Conservation (phyloP, 2,113 vertebrate species). For the Bombycilla garrulus region DNA sequence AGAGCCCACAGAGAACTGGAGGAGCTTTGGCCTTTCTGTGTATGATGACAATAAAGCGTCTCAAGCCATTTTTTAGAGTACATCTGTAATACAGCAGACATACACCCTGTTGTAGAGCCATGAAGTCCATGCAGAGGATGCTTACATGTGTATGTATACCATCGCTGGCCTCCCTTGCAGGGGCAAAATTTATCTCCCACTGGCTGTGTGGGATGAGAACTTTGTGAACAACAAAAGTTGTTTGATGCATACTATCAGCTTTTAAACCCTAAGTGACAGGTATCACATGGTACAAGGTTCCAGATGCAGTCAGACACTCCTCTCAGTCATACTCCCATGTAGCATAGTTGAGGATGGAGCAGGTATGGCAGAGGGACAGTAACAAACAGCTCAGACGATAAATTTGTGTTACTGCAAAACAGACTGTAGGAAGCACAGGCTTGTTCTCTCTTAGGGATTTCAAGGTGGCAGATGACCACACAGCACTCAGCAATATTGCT, state of each 20-base stretch:
- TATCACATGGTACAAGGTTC: neutral
- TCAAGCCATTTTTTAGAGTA: neutral
- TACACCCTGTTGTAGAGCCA: neutral
- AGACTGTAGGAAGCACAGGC: rapidly evolving
- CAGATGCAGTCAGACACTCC: neutral
- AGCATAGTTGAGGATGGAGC: neutral
- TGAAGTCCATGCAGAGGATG: neutral
- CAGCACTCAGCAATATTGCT: neutral
- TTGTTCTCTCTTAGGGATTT: neutral
- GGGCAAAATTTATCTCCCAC: neutral
- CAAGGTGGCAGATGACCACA: neutral
- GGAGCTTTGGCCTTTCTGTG: neutral
- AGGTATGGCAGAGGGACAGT: neutral
- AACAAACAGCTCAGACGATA: neutral
- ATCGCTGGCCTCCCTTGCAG: neutral
- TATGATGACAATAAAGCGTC: neutral
- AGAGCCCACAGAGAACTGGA: neutral
- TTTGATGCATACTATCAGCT: neutral
- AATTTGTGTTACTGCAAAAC: neutral
- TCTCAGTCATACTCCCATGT: neutral
- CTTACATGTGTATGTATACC: neutral
- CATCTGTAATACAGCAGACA: neutral
- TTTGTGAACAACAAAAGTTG: neutral
- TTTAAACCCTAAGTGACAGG: neutral
- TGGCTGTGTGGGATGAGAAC: neutral